Evolutionary conservation across 2,113 vertebrate species (phyloP).

Genomic region (Pholis gunnellus): DNA sequence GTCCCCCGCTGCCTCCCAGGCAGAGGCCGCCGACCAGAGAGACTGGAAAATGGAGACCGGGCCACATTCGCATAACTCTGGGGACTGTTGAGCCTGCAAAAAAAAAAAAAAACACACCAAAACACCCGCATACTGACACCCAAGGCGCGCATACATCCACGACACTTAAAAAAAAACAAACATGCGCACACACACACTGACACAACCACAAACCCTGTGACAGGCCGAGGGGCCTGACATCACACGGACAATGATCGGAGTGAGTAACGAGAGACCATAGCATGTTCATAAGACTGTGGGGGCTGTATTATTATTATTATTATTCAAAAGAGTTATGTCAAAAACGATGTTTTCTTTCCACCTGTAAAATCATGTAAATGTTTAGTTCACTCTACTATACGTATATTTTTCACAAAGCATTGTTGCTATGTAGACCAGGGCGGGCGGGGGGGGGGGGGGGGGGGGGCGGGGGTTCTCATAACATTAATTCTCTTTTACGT

Average conservation of each 20-base stretch:
- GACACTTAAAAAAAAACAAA: neutral
- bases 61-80: constrained; percentile 79
- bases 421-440: constrained; percentile 69
- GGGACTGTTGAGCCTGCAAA: constrained; percentile 70
- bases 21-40: constrained; percentile 90
- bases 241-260: constrained; percentile 75
- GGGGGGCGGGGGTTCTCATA: constrained; percentile 65
- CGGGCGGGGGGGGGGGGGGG: constrained; percentile 57
- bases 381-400: constrained; percentile 80
- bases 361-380: constrained; percentile 81
- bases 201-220: constrained; percentile 59
- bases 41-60: constrained; percentile 87
- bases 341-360: constrained; percentile 73
- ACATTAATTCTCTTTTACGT: constrained; percentile 77
- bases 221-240: constrained; percentile 33
- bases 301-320: constrained; percentile 79
- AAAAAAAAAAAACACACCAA: neutral
- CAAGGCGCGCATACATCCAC: constrained; percentile 20
- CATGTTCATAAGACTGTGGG: constrained; percentile 85
- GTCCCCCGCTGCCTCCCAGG: constrained; percentile 88
- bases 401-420: constrained; percentile 78
- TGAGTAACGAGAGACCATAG: constrained; percentile 87
- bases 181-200: constrained; percentile 46
- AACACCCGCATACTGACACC: constrained; percentile 14
- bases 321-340: constrained; percentile 76